phyloP scores from a whole-genome alignment of 2,113 vertebrate species.

The Cavia aperea region DNA sequence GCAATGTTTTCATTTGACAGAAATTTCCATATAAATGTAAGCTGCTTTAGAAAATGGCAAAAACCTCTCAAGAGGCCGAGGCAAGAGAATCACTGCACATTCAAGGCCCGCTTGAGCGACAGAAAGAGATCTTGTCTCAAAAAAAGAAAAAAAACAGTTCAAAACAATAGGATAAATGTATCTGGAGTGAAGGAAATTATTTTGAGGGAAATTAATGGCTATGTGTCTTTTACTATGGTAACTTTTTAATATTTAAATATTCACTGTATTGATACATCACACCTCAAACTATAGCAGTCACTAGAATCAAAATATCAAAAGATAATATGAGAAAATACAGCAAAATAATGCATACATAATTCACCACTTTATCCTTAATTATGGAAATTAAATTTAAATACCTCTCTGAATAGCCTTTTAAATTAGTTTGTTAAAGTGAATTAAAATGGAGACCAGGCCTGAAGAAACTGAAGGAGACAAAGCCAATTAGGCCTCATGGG shows the following conservation, averaged over 20 bases:
- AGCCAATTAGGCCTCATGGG: neutral
- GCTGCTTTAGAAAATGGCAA: neutral
- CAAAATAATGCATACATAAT: neutral
- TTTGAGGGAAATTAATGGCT: neutral
- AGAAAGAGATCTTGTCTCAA: neutral
- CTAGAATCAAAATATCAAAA: neutral
- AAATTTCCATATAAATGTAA: neutral
- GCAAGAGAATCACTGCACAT: neutral
- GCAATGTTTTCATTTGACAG: neutral
- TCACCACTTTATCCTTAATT: neutral
- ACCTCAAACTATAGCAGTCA: neutral
- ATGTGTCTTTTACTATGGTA: neutral
- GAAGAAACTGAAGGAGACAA: neutral
- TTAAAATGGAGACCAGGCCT: neutral
- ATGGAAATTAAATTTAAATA: slow-evolving; percentile 18
- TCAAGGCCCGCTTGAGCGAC: neutral
- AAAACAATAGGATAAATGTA: neutral
- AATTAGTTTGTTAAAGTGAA: neutral
- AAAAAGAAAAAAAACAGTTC: neutral
- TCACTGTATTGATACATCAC: neutral
- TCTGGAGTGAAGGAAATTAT: neutral
- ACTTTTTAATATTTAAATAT: neutral
- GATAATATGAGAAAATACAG: neutral
- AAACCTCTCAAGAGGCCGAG: neutral
- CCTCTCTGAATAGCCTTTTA: neutral